Conservation (phyloP, 2,888 invertebrate genomes). For the Netelia virgata region DNA sequence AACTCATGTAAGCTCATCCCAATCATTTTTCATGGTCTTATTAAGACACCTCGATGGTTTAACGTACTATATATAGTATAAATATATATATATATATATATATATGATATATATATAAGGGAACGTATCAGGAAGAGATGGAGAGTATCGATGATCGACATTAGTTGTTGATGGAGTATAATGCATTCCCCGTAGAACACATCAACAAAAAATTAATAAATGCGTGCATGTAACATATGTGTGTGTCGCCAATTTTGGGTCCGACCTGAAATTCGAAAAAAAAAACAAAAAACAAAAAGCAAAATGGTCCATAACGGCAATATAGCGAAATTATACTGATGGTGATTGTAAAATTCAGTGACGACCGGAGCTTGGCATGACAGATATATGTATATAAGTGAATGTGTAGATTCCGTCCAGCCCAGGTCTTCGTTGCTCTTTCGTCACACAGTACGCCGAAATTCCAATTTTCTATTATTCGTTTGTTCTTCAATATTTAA, state of each 20-base stretch:
- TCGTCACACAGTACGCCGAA: constrained; percentile 50
- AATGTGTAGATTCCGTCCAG: constrained; percentile 85
- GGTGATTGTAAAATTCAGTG: constrained; percentile 70
- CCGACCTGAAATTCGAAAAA: constrained; percentile 55
- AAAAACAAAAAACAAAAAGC: not conserved
- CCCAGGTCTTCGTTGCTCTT: constrained; percentile 78
- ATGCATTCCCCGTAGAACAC: constrained; percentile 67
- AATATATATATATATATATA: not conserved
- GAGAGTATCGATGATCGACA: constrained; percentile 78
- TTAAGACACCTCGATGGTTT: constrained; percentile 58
- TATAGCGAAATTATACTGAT: constrained; percentile 52
- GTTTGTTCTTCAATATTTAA: not conserved
- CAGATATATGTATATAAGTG: constrained; percentile 84
- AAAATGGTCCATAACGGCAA: constrained; percentile 37
- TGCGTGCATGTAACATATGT: constrained; percentile 83
- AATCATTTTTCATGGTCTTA: constrained; percentile 56
- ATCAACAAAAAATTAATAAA: constrained; percentile 72
- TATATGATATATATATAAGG: constrained; percentile 17
- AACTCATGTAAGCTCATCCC: constrained; percentile 47
- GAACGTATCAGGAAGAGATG: constrained; percentile 65
- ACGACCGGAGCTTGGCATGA: constrained; percentile 82
- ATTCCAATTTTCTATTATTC: constrained; percentile 41
- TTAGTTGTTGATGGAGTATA: constrained; percentile 76
- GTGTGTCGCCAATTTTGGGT: constrained; percentile 82
- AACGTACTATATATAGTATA: constrained; percentile 30